Percentiles rank a stretch among this genome's conserved stretches.
phyloP scores from a whole-genome alignment of 2,888 invertebrate genomes.

The Tetranychus piercei region DNA sequence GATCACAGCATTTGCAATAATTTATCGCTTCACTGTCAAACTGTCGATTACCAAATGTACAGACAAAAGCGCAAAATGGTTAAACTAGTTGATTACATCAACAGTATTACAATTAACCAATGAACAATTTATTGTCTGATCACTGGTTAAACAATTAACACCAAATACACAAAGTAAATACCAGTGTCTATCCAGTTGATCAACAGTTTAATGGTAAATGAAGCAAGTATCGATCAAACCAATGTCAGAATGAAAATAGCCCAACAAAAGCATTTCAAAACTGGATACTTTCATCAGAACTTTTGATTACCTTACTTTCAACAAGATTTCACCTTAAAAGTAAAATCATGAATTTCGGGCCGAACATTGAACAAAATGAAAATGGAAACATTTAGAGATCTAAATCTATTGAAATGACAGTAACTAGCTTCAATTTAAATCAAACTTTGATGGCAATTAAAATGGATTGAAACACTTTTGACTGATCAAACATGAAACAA shows the following conservation, averaged over 20 bases:
- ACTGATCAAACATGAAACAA: too few relatives aligned
- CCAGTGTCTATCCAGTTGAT: too few relatives aligned
- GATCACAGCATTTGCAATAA: not conserved
- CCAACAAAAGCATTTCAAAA: not conserved
- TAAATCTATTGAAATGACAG: not conserved
- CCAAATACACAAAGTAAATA: too few relatives aligned
- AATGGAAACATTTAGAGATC: not conserved
- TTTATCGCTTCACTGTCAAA: not conserved
- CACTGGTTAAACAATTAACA: too few relatives aligned
- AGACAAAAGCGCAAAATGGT: too few relatives aligned
- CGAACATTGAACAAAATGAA: not conserved
- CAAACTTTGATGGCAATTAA: not conserved
- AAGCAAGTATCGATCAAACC: not conserved
- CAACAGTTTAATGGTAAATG: not conserved
- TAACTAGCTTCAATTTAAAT: not conserved
- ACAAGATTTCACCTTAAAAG: not conserved
- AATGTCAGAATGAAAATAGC: not conserved
- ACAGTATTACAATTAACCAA: too few relatives aligned
- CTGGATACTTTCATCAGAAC: not conserved
- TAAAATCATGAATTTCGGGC: not conserved
- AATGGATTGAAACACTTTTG: not conserved
- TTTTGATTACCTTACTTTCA: not conserved
- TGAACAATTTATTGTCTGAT: too few relatives aligned
- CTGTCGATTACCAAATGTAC: not conserved
- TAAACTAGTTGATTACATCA: too few relatives aligned